Evolutionary conservation across 2,888 invertebrate genomes (phyloP).

Genomic region (Tubiluchus corallicola): DNA sequence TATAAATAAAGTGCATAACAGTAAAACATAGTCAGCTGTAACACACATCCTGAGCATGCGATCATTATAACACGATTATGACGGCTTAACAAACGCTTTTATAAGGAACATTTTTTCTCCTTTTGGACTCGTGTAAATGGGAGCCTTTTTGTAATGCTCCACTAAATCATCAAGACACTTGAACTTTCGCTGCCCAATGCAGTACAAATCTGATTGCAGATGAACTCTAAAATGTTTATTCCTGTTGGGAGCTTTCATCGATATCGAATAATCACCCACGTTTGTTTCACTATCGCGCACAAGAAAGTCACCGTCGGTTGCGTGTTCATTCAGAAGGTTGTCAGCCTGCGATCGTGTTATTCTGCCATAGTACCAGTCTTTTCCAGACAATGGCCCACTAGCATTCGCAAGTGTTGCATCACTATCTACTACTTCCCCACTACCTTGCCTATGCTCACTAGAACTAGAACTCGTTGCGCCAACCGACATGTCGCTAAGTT

Average conservation of each 20-base stretch:
- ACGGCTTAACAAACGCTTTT: too few species aligned
- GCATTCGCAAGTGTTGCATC: constrained; percentile 5
- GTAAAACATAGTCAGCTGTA: too few species aligned
- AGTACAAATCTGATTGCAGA: constrained; percentile 67
- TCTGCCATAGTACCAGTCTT: constrained; percentile 93
- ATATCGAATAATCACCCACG: constrained; percentile 96
- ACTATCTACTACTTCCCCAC: background rate
- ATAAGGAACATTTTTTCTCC: constrained; percentile 94
- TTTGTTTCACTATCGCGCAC: constrained; percentile 98
- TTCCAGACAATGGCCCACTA: constrained; percentile 50
- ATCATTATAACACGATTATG: too few species aligned
- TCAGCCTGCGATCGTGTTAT: constrained; percentile 93
- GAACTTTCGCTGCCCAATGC: constrained; percentile 96
- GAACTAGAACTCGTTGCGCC: background rate
- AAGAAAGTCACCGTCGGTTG: constrained; percentile 93
- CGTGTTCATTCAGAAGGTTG: constrained; percentile 77
- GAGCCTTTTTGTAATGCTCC: constrained; percentile 93
- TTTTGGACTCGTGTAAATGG: constrained; percentile 93
- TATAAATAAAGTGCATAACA: too few species aligned
- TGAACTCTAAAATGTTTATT: constrained; percentile 99
- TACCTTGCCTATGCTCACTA: background rate
- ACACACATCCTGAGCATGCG: too few species aligned
- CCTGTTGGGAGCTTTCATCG: constrained; percentile 85
- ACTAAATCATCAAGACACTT: constrained; percentile 85
- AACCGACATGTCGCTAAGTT: background rate